Evolutionary conservation across 1,140 invertebrate genomes (phyloP), one percentile per base, ranked within the genome.

Genomic region (Pogonomyrmex californicus): DNA sequence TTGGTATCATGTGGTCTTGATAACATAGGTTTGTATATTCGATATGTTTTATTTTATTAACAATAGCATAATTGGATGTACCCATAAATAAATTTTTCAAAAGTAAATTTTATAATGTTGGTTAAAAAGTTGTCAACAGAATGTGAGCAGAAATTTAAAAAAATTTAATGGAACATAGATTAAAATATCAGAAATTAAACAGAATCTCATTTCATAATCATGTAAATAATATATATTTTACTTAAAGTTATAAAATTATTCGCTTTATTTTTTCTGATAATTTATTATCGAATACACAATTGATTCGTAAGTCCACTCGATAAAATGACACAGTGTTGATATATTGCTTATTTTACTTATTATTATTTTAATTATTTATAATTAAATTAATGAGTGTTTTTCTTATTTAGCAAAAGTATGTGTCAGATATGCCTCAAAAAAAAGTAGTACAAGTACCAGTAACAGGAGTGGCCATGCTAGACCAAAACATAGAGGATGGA

Each of bases 401-500:
- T 85, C 51, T 49, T 41, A 68, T 76, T 87, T 71, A 75, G 63
- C 76, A 82, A 66, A 54, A 94, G 91, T 66, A 79, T 79, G 92
- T 79, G 88, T 96, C n/a, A 95, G 97, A 73, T 92, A 96, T 93
- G 97, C 97, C 1, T 97, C 97, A 90, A 97, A 97, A 89, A 98
- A 98, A 92, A 95, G 96, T 68, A 95, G 96, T 60, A 96, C 96
- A 1, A 97, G 96, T 94, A 97, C 97, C 17, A 96, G 95, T 71
- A 97, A 97, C 91, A 96, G 95, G 38, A 96, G 95, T 86, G 93
- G 96, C 58, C 96, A 97, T 92, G 91, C 96, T 4, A 96, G 95
- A 90, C 97, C 97, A 23, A 98, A 98, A 92, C 97, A 97, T 88
- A 96, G 97, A 93, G 97, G 97, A 17, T 97, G 96, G 95, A 97